These are phyloP conservation scores for Plagiodera versicolora DNA, from an alignment of 2,888 invertebrate genomes.

Conservation along the genomic window DNA sequence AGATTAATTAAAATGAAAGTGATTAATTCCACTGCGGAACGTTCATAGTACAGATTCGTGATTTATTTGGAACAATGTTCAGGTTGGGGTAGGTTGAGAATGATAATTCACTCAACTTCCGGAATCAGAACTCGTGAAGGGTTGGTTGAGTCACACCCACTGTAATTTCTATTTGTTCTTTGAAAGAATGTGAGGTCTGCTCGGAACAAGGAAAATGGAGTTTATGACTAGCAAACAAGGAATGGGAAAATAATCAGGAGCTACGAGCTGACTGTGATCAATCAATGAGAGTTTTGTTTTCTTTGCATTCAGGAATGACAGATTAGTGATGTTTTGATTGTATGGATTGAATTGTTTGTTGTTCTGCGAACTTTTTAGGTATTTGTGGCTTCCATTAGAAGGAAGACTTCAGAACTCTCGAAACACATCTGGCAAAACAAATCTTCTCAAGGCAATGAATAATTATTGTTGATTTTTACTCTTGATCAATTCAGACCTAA, in stretches of 20 bases:
- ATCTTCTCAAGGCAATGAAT: too few relatives aligned
- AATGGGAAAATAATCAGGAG: too few relatives aligned
- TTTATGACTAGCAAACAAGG: too few relatives aligned
- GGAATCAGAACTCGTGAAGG: not conserved
- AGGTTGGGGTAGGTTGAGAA: not conserved
- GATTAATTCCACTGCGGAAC: constrained; percentile 4
- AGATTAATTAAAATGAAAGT: constrained; percentile 11
- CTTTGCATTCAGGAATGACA: not conserved
- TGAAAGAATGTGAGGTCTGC: too few relatives aligned
- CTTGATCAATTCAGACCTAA: too few relatives aligned
- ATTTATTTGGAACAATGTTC: constrained; percentile 7
- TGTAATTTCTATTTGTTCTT: too few relatives aligned
- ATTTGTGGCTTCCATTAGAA: too few relatives aligned
- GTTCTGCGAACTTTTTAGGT: not conserved
- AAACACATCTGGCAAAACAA: too few relatives aligned
- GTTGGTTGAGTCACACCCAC: too few relatives aligned
- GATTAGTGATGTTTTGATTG: not conserved
- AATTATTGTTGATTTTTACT: too few relatives aligned
- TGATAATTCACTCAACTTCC: not conserved
- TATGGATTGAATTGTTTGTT: not conserved
- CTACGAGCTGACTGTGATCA: not conserved
- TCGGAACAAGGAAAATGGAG: too few relatives aligned
- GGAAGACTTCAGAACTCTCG: too few relatives aligned
- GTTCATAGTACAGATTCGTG: not conserved
- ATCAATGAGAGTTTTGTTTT: not conserved